Conservation (phyloP, 2,888 invertebrate species). For the Cylindroiulus punctatus region DNA sequence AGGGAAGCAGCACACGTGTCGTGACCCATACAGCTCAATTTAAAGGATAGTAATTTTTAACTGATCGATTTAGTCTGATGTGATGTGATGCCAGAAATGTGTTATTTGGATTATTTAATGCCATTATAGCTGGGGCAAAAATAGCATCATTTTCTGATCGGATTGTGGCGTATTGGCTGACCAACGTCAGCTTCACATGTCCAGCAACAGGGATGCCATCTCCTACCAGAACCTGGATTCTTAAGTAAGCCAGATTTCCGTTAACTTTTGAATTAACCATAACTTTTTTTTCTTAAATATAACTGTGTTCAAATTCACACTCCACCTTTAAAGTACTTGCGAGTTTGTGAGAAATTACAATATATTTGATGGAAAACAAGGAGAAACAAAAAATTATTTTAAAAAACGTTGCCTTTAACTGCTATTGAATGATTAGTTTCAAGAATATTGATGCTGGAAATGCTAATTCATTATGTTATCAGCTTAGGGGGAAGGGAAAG, state of each 20-base stretch:
- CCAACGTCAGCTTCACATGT: slow-evolving; percentile 55
- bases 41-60: slow-evolving; percentile 51
- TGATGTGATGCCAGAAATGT: not conserved
- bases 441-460: too few relatives aligned
- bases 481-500: too few relatives aligned
- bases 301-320: too few relatives aligned
- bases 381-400: too few relatives aligned
- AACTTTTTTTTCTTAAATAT: too few relatives aligned
- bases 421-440: too few relatives aligned
- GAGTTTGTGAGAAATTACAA: too few relatives aligned
- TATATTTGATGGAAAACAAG: too few relatives aligned
- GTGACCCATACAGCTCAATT: slow-evolving; percentile 50
- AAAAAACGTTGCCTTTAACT: too few relatives aligned
- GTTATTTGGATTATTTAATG: slow-evolving; percentile 10
- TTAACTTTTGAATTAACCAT: too few relatives aligned
- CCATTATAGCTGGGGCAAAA: slow-evolving; percentile 55
- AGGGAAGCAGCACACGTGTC: slow-evolving; percentile 65
- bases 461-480: too few relatives aligned
- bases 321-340: too few relatives aligned
- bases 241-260: slow-evolving; percentile 48
- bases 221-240: slow-evolving; percentile 55
- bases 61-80: not conserved
- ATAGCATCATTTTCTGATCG: slow-evolving; percentile 57
- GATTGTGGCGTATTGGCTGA: slow-evolving; percentile 56
- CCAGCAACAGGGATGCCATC: slow-evolving; percentile 55